Conservation (phyloP, 1,140 invertebrate genomes). For the Asbolus verrucosus region DNA sequence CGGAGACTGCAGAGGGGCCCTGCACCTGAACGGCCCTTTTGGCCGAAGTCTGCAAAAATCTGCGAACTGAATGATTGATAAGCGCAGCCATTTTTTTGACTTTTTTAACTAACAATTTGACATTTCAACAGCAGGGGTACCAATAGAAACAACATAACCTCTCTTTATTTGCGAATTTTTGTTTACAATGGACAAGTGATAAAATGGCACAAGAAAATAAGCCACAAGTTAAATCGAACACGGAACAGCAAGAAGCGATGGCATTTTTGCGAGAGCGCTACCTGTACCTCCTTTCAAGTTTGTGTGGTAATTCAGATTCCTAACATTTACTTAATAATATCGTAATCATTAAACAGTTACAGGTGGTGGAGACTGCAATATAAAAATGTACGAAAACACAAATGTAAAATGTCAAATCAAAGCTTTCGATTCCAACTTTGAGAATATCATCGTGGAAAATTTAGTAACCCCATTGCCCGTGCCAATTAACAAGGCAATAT, state of each 20-base stretch:
- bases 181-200: not conserved
- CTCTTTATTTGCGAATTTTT: too few relatives aligned
- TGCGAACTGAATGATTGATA: constrained; percentile 56
- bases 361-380: constrained; percentile 49
- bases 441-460: constrained; percentile 59
- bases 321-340: too few relatives aligned
- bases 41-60: constrained; percentile 58
- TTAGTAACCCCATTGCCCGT: constrained; percentile 52
- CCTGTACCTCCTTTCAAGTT: constrained; percentile 54
- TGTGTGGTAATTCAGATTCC: constrained; percentile 58
- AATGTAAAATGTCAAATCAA: constrained; percentile 53
- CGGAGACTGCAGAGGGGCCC: constrained; percentile 62
- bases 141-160: not conserved
- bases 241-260: constrained; percentile 49
- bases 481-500: constrained; percentile 49
- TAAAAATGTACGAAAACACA: constrained; percentile 57
- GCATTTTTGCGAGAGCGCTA: constrained; percentile 59
- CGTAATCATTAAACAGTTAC: constrained; percentile 31
- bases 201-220: constrained; percentile 15
- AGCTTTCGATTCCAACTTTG: constrained; percentile 58
- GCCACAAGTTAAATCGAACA: not conserved
- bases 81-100: constrained; percentile 58
- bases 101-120: constrained; percentile 2
- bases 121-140: constrained; percentile 6
- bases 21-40: constrained; percentile 51